These are phyloP conservation scores for Lagopus leucura DNA, from an alignment of 2,113 vertebrate genomes.

Conservation along the genomic window DNA sequence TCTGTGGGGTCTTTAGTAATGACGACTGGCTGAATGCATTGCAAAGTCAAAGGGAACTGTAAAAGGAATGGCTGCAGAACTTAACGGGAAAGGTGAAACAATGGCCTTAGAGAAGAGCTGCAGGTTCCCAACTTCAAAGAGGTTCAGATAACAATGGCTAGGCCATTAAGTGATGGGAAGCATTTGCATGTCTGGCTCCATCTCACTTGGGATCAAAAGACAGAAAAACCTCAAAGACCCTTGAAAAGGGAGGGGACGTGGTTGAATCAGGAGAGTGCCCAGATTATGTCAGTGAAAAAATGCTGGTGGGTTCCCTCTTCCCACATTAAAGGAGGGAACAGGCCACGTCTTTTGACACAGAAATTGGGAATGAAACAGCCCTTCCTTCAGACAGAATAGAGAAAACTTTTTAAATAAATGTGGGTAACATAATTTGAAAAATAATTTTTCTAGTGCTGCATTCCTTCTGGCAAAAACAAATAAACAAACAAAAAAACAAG, in stretches of 20 bases:
- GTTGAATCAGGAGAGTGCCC: neutral
- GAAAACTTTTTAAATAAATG: neutral
- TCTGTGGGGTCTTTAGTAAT: neutral
- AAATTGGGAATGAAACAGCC: neutral
- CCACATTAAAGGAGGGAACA: neutral
- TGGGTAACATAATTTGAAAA: neutral
- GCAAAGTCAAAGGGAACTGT: neutral
- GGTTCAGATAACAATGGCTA: conserved; percentile 31
- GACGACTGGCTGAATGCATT: neutral
- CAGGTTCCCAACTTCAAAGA: conserved; percentile 53
- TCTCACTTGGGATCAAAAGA: conserved; percentile 48
- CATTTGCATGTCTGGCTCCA: conserved; percentile 36
- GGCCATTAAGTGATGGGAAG: conserved; percentile 30
- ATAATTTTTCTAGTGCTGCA: neutral
- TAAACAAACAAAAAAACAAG: neutral
- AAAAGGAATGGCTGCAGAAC: conserved; percentile 30
- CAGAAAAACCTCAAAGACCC: conserved; percentile 1
- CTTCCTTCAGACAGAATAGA: neutral
- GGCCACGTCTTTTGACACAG: neutral
- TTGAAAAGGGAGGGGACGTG: neutral
- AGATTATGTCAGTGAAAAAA: neutral
- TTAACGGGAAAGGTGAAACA: conserved; percentile 63
- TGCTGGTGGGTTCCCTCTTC: neutral
- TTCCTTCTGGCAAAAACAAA: neutral
- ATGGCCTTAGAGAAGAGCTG: conserved; percentile 22